Evolutionary conservation across 2,113 vertebrate genomes (phyloP).

Genomic region (Tretioscincus oriximinensis): DNA sequence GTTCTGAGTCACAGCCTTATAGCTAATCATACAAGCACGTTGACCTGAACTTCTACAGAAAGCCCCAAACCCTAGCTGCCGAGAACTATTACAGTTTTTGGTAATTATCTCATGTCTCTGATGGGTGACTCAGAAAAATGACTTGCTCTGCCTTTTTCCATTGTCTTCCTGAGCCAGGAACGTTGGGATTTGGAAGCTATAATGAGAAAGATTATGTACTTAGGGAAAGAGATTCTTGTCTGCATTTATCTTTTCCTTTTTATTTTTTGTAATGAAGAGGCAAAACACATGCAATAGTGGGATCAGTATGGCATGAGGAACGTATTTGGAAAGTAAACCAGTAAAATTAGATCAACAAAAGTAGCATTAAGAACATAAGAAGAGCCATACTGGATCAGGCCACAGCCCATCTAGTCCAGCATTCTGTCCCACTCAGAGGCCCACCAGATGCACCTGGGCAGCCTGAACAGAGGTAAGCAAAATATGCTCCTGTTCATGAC

Average conservation of each 20-base stretch:
- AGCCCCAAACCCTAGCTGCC: not conserved
- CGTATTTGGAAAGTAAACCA: not conserved
- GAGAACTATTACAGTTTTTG: conserved; percentile 21
- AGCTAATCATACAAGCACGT: conserved; percentile 44
- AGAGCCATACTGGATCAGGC: too few species aligned
- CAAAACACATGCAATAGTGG: not conserved
- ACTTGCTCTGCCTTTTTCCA: not conserved
- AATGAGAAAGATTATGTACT: not conserved
- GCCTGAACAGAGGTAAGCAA: too few species aligned
- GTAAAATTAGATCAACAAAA: not conserved
- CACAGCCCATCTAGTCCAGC: too few species aligned
- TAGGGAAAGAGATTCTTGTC: not conserved
- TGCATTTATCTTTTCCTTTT: not conserved
- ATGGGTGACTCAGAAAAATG: conserved; percentile 30
- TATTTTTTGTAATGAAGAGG: not conserved
- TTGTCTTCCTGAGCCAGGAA: conserved; percentile 17
- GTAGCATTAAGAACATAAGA: too few species aligned
- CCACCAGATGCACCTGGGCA: too few species aligned
- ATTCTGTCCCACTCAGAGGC: too few species aligned
- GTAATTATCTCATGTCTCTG: conserved; percentile 27
- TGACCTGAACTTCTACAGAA: conserved; percentile 29
- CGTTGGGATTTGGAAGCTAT: not conserved
- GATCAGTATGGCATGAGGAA: not conserved
- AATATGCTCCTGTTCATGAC: too few species aligned
- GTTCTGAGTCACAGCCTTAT: conserved; percentile 38